These are phyloP conservation scores for Ciconia nigra DNA, from an alignment of 2,797 vertebrate species.

Conservation along the genomic window DNA sequence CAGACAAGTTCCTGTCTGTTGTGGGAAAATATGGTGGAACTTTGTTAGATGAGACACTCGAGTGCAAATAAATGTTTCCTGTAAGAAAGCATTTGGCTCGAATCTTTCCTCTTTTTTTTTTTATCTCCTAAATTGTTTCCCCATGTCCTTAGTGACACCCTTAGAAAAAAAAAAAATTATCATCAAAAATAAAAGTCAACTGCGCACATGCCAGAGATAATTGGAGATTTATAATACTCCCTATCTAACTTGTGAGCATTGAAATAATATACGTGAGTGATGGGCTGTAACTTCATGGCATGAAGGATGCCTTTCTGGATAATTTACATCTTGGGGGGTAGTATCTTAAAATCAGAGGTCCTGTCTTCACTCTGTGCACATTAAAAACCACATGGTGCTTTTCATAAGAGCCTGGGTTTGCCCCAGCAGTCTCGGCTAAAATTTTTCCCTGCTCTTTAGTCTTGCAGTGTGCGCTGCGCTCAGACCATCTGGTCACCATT, in stretches of 20 bases:
- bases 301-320: constrained; percentile 68
- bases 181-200: constrained; percentile 47
- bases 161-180: background rate
- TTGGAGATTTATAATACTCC: constrained; percentile 34
- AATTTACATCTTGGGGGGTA: constrained; percentile 63
- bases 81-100: constrained; percentile 54
- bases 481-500: constrained; percentile 65
- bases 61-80: constrained; percentile 62
- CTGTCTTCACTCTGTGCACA: constrained; percentile 41
- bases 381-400: constrained; percentile 55
- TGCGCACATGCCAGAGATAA: constrained; percentile 23
- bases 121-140: constrained; percentile 56
- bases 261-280: constrained; percentile 31
- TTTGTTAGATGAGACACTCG: constrained; percentile 49
- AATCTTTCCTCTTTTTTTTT: background rate
- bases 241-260: constrained; percentile 6
- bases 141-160: constrained; percentile 35
- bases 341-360: constrained; percentile 56
- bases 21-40: constrained; percentile 48
- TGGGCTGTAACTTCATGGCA: background rate
- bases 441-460: background rate
- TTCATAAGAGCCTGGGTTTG: constrained; percentile 2
- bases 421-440: background rate
- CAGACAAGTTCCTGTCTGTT: constrained; percentile 43
- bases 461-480: background rate